Conservation (phyloP, 2,797 vertebrate species). For the Leuciscus waleckii region DNA sequence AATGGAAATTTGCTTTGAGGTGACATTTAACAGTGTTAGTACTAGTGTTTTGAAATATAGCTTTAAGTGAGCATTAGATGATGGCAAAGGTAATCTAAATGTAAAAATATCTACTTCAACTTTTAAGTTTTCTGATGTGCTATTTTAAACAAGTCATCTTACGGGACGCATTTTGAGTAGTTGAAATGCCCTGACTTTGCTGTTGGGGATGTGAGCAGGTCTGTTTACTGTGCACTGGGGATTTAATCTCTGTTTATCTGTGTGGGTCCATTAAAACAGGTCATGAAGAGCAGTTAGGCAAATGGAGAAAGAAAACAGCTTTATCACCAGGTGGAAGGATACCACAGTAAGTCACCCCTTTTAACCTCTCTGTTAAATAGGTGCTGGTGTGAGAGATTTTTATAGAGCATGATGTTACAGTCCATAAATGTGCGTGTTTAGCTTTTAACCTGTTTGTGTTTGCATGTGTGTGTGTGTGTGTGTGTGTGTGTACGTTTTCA, state of each 20-base stretch:
- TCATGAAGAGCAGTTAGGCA: conserved; percentile 94
- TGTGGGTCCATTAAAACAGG: conserved; percentile 76
- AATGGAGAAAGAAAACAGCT: conserved; percentile 96
- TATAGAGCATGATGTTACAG: neutral
- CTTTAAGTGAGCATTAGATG: neutral
- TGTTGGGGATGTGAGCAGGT: conserved; percentile 38
- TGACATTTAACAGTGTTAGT: neutral
- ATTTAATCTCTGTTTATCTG: conserved; percentile 51
- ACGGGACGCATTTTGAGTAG: neutral
- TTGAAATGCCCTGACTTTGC: conserved; percentile 29
- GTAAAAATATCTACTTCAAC: neutral
- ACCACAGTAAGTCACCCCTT: conserved; percentile 83
- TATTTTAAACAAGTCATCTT: neutral
- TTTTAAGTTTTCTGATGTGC: neutral
- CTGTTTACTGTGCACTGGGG: conserved; percentile 43
- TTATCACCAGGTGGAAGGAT: conserved; percentile 96
- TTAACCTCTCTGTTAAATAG: conserved; percentile 48
- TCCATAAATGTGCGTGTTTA: conserved; percentile 35
- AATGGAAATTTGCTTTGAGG: neutral
- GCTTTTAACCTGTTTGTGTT: conserved; percentile 51
- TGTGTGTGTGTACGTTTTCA: conserved; percentile 37
- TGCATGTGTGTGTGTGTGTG: conserved; percentile 22
- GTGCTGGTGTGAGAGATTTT: conserved; percentile 21
- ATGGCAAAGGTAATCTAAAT: neutral
- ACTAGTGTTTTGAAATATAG: neutral